Base-by-base conservation (phyloP, 2,113 vertebrate genomes). In the Mirza zaza region DNA sequence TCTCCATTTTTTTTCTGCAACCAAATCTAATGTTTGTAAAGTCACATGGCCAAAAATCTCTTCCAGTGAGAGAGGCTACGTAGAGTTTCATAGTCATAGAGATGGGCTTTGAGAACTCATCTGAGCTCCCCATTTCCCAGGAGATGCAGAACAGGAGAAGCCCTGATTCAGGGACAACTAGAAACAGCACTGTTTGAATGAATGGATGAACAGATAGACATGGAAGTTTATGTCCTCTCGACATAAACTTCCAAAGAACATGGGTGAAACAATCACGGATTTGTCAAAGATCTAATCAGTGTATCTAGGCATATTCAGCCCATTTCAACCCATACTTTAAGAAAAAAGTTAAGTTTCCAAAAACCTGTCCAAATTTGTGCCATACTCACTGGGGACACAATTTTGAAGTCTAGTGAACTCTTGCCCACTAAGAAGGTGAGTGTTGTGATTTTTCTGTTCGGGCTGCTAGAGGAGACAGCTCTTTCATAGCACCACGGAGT, bases 161-260 rank as follows among this genome's bases (percentile, higher is more conserved):
- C 17, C 4, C 18, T 45, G 48, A 36, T 2, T 55, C 20, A 0
- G 1, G 42, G 63, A 32, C 12, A 48, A 2, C 21, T 18, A 20
- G 4, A 29, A 61, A 13, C 1, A 50, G 7, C 67, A 10, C 57
- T 36, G 5, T 70, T 20, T 25, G 6, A 45, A n/a, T 32, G 29
- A 32, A 36, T 45, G 17, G 14, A 5, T 3, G 1, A 81, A 21
- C 8, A 83, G 2, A 12, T 3, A 83, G 68, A 2, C 1, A 23
- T 50, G 8, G 12, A 76, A 48, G 3, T n/a, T n/a, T 5, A 8
- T 55, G 6, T 77, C 36, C 8, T 77, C 34, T 8, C 21, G 29
- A 25, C 2, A 10, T 9, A 9, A 79, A 48, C 29, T 52, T 90
- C 59, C 59, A 70, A 83, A 59, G 36, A 73, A 25, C 0, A 12